Conservation (phyloP, 2,113 vertebrate genomes). For the Catharus minimus region DNA sequence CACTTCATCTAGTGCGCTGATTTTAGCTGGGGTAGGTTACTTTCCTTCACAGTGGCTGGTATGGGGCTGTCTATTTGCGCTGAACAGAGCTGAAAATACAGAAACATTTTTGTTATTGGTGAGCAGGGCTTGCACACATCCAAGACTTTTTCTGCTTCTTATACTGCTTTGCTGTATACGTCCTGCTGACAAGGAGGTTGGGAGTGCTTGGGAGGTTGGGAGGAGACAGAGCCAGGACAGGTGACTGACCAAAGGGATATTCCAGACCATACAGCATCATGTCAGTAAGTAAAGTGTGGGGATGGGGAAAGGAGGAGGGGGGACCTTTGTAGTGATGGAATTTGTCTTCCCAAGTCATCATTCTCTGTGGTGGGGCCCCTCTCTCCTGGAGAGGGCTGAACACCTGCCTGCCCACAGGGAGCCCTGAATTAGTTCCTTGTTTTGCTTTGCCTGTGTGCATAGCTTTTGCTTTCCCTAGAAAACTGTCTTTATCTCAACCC, state of each 20-base stretch:
- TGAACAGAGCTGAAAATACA: fast-evolving
- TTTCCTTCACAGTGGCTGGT: not conserved
- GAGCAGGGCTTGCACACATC: not conserved
- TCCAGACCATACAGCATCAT: not conserved
- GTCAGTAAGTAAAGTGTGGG: not conserved
- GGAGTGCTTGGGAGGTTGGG: not conserved
- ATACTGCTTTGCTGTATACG: too few species aligned
- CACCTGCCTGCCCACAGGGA: not conserved
- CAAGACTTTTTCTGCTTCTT: not conserved
- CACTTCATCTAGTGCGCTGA: not conserved
- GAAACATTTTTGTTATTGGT: not conserved
- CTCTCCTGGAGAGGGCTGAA: not conserved
- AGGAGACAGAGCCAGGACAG: not conserved
- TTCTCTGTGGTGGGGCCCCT: fast-evolving
- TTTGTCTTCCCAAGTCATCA: not conserved
- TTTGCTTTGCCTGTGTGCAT: not conserved
- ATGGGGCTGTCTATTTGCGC: not conserved
- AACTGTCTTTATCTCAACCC: not conserved
- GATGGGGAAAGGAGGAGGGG: fast-evolving
- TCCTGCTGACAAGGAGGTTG: fast-evolving
- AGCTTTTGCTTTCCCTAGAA: not conserved
- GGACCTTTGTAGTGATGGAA: fast-evolving
- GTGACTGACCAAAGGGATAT: not conserved
- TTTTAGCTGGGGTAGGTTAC: not conserved
- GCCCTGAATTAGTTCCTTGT: not conserved